phyloP scores from a whole-genome alignment of 2,113 vertebrate species.

The Cromileptes altivelis region DNA sequence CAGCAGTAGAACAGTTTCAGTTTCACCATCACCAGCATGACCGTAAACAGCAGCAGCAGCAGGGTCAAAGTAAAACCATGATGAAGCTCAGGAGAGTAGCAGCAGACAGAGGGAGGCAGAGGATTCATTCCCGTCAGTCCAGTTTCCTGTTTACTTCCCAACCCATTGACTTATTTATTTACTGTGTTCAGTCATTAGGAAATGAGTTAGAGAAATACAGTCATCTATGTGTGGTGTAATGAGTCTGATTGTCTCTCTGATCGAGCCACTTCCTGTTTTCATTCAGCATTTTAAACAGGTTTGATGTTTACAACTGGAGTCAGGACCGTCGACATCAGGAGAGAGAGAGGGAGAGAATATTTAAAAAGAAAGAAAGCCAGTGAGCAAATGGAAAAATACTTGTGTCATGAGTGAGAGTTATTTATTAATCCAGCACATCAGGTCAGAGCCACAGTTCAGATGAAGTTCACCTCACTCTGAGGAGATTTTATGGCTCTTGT shows the following conservation, averaged over 20 bases:
- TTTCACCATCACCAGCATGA: not conserved
- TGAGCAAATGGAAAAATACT: conserved; percentile 6
- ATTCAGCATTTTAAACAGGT: not conserved
- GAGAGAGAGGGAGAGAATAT: not conserved
- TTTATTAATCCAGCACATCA: not conserved
- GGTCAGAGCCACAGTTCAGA: conserved; percentile 8
- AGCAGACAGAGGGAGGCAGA: no score
- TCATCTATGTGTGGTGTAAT: not conserved
- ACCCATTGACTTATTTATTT: no score
- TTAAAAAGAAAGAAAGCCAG: no score
- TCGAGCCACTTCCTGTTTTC: not conserved
- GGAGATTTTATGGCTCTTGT: not conserved
- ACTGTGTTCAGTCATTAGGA: not conserved
- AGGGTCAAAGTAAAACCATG: no score
- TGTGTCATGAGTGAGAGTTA: not conserved
- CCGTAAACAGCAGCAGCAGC: no score
- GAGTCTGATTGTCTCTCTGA: not conserved
- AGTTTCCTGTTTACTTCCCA: no score
- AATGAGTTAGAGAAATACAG: not conserved
- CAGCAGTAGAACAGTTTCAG: not conserved
- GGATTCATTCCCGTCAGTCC: no score
- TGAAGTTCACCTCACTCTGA: not conserved
- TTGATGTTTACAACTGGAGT: not conserved
- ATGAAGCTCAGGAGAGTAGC: no score
- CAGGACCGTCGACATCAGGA: not conserved